Evolutionary conservation across 1,140 invertebrate genomes (phyloP).

Genomic region (Meloidogyne hapla): DNA sequence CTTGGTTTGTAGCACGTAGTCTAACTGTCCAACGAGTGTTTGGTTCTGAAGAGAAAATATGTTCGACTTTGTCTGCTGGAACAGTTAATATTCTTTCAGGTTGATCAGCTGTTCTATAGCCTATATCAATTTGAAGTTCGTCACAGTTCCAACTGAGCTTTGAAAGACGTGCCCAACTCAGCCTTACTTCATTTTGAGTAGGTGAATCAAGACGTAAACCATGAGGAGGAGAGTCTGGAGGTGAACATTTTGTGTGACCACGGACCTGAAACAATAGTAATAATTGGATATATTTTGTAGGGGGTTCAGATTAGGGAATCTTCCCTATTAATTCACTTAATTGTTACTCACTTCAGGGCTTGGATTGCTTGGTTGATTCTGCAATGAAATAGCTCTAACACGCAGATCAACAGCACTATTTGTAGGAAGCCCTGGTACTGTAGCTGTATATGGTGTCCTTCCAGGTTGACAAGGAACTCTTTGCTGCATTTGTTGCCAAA

Average conservation of each 20-base stretch:
- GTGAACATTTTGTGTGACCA: conserved; percentile 61
- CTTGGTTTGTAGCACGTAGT: conserved; percentile 59
- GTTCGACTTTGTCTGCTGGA: conserved; percentile 59
- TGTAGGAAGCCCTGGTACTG: conserved; percentile 58
- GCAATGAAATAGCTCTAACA: conserved; percentile 49
- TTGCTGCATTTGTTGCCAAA: conserved; percentile 56
- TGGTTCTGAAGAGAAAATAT: conserved; percentile 62
- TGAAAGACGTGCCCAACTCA: conserved; percentile 60
- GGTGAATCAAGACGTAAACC: conserved; percentile 58
- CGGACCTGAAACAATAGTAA: conserved; percentile 30
- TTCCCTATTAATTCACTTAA: background rate
- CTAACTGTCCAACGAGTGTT: conserved; percentile 61
- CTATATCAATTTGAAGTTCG: conserved; percentile 60
- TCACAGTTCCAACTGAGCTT: conserved; percentile 62
- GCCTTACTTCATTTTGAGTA: conserved; percentile 58
- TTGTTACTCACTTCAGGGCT: conserved; percentile 60
- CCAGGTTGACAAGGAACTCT: conserved; percentile 56
- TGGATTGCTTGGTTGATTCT: conserved; percentile 58
- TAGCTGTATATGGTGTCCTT: conserved; percentile 54
- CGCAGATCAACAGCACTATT: conserved; percentile 60
- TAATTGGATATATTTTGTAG: too few species aligned
- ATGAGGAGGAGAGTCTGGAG: conserved; percentile 58
- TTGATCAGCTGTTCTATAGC: conserved; percentile 56
- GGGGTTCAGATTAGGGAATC: too few species aligned
- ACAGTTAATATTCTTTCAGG: conserved; percentile 59